Base-by-base conservation (phyloP, 2,113 vertebrate genomes). In the Gymnorhina tibicen region DNA sequence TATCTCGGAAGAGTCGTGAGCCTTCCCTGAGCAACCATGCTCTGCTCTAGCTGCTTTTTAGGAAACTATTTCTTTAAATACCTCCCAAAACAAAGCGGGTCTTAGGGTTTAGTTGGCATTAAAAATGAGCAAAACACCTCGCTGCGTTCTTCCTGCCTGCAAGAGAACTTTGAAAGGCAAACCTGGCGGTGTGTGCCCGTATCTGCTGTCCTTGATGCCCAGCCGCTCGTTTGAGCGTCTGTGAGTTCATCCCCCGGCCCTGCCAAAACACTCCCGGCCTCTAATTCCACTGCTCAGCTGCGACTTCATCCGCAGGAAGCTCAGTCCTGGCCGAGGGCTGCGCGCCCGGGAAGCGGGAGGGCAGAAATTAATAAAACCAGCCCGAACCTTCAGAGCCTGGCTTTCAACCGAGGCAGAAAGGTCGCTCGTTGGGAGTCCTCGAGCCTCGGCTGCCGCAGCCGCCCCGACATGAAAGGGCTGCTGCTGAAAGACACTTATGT, bases 361-460 rank as follows among this genome's bases (percentile, higher is more conserved):
- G 89, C 95, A 96, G 86, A 96, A 97, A 97, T 97, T 97, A 96
- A 97, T 95, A 95, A 97, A 96, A 96, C 91, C 76, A 84, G 67
- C 67, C 75, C 17, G 6, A 90, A 93, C 62, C 95, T 93, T 94
- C 91, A 97, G 95, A 95, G 95, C 47, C 72, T 74, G 64, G 6
- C 95, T 97, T 96, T 97, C 68, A 96, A 93, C 89, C 85, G 27
- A 81, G 91, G 85, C 85, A 37, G 75, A 94, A 95, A 97, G 95
- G 96, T 97, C 96, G 91, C 78, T 87, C 27, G 83, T 97, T 96
- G 91, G 93, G 95, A 96, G 93, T 94, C 92, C 85, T 96, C 79
- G 67, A 75, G 94, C 87, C 76, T 89, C 52, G 30, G 82, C 96
- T 76, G 82, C 89, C 94, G 42, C 93, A 93, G 96, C 84, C 87